These are phyloP conservation scores for Gastrophysa polygoni DNA, from an alignment of 2,888 invertebrate genomes.

Conservation along the genomic window DNA sequence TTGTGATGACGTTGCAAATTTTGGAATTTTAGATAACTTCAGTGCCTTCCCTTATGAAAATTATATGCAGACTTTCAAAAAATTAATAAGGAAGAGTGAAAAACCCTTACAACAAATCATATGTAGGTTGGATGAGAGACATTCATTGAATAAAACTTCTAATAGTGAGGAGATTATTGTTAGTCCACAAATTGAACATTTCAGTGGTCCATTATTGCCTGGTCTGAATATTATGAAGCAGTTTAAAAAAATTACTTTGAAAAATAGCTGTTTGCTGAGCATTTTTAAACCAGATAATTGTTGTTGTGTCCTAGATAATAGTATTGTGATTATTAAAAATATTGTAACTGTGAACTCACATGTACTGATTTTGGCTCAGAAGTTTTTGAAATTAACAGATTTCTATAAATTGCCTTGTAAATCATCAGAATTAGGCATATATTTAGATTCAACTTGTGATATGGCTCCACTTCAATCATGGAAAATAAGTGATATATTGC, in stretches of 20 bases:
- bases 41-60: slow-evolving; percentile 12
- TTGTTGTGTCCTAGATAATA: slow-evolving; percentile 3
- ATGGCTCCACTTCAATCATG: slow-evolving; percentile 11
- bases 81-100: slow-evolving; percentile 2
- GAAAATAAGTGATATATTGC: slow-evolving; percentile 7
- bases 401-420: slow-evolving; percentile 8
- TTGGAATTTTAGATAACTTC: slow-evolving; percentile 18
- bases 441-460: not conserved
- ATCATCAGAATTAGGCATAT: slow-evolving; percentile 13
- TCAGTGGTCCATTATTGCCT: not conserved
- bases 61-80: slow-evolving; percentile 8
- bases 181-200: slow-evolving; percentile 7
- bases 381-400: slow-evolving; percentile 5
- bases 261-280: not conserved
- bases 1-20: not conserved
- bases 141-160: not conserved
- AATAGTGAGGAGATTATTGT: not conserved
- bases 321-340: slow-evolving; percentile 8
- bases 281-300: slow-evolving; percentile 11
- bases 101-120: slow-evolving; percentile 2
- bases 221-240: not conserved
- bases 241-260: not conserved
- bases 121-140: slow-evolving; percentile 1
- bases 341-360: slow-evolving; percentile 9
- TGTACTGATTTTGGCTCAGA: slow-evolving; percentile 4